Evolutionary conservation across 2,888 invertebrate genomes (phyloP).

Genomic region (Dorcus parallelipipedus): DNA sequence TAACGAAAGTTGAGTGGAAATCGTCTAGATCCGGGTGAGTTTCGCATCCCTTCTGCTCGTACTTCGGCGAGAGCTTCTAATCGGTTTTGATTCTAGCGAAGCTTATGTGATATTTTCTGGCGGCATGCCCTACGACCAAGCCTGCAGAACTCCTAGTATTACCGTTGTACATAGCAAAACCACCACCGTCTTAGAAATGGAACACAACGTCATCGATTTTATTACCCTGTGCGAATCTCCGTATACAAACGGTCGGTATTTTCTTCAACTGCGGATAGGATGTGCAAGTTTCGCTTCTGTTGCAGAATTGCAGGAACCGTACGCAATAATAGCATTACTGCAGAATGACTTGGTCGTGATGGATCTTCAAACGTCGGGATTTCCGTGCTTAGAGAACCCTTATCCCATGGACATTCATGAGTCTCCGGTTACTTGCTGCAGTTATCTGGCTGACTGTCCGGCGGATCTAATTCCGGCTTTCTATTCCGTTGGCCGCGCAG

Average conservation of each 20-base stretch:
- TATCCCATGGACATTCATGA: conserved; percentile 99
- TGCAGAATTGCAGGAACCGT: conserved; percentile 94
- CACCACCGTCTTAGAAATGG: conserved; percentile 98
- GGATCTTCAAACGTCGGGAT: conserved; percentile 91
- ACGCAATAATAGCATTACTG: conserved; percentile 94
- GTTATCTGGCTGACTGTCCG: conserved; percentile 97
- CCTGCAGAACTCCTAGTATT: conserved; percentile 87
- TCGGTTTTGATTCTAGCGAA: conserved; percentile 62
- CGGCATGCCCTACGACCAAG: conserved; percentile 88
- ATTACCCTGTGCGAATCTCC: conserved; percentile 94
- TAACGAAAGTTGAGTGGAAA: conserved; percentile 95
- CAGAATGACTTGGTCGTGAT: conserved; percentile 98
- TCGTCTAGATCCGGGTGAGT: conserved; percentile 77
- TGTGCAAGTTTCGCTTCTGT: conserved; percentile 26
- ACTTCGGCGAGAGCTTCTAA: neutral
- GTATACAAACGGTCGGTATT: conserved; percentile 76
- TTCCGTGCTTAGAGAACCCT: conserved; percentile 98
- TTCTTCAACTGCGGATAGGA: neutral
- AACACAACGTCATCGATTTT: conserved; percentile 96
- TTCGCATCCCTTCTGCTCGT: neutral
- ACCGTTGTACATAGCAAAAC: conserved; percentile 95
- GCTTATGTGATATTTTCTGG: conserved; percentile 96
- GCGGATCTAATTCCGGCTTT: conserved; percentile 97
- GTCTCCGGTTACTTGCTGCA: conserved; percentile 95
- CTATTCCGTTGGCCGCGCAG: conserved; percentile 86